Evolutionary conservation across 2,888 invertebrate species (phyloP), one percentile per base, ranked within the genome.

Genomic region (Ecdyonurus torrentis): DNA sequence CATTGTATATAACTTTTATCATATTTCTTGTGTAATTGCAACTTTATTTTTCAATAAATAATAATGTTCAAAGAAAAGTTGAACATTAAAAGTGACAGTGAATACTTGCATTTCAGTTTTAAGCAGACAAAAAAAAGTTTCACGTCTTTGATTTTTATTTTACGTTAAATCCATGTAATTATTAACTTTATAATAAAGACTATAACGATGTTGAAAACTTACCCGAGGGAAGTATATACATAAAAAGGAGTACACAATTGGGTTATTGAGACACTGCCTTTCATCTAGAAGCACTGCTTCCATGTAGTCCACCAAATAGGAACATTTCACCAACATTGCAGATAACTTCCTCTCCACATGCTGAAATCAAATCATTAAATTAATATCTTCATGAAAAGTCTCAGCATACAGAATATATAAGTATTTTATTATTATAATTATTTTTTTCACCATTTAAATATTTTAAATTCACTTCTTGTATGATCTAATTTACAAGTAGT

Each of bases 171-270:
- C n/a, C n/a, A n/a, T n/a, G n/a, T n/a, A n/a, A n/a, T n/a, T n/a
- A n/a, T n/a, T n/a, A n/a, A n/a, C n/a, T n/a, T n/a, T n/a, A n/a
- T n/a, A n/a, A n/a, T n/a, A n/a, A n/a, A n/a, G n/a, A n/a, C n/a
- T n/a, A n/a, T n/a, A n/a, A n/a, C n/a, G n/a, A n/a, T n/a, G n/a
- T n/a, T n/a, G n/a, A n/a, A n/a, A n/a, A 65, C 70, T 70, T 75
- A 91, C 88, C 82, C 92, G 93, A 0, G 93, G 91, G 73, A 94
- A 91, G 73, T 91, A 93, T 65, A 89, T 86, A 70, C 86, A 86
- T 73, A 94, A 81, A 74, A 95, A 94, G 71, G 89, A 88, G 73
- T 89, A 89, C 69, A 94, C 90, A 70, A 86, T 83, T 62, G 86
- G 85, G 70, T 91, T 89, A 67, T 87, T 91, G 10, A 95, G 78